A percentile compares a stretch with the other conserved stretches of the same genome.
phyloP scores from a whole-genome alignment of 2,113 vertebrate genomes.

The Gambusia holbrooki region DNA sequence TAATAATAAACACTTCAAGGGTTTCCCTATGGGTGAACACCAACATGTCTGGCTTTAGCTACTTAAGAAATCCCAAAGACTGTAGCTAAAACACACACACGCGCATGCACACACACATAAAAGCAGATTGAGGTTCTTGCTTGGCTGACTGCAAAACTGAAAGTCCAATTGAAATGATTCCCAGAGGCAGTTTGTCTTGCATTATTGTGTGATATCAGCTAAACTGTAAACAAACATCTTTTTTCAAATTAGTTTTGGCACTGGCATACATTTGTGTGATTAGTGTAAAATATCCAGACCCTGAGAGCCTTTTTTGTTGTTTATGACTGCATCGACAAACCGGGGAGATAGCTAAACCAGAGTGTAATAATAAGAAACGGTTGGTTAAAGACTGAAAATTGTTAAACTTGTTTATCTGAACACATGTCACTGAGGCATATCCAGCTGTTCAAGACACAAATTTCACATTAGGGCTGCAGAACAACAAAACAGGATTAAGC shows the following conservation, averaged over 20 bases:
- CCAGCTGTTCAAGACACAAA: conserved; percentile 13
- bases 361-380: conserved; percentile 30
- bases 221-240: conserved; percentile 50
- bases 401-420: conserved; percentile 35
- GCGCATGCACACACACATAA: neutral
- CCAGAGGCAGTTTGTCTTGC: conserved; percentile 40
- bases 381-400: conserved; percentile 30
- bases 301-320: conserved; percentile 12
- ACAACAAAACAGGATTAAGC: conserved; percentile 63
- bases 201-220: conserved; percentile 25
- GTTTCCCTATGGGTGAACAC: conserved; percentile 31
- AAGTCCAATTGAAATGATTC: conserved; percentile 53
- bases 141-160: conserved; percentile 40
- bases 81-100: conserved; percentile 21
- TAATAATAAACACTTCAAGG: conserved; percentile 19
- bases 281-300: conserved; percentile 23
- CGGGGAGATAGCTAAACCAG: conserved; percentile 23
- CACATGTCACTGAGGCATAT: conserved; percentile 26
- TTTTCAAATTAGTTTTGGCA: conserved; percentile 43
- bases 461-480: conserved; percentile 34
- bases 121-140: conserved; percentile 12
- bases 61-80: conserved; percentile 36
- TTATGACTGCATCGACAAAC: conserved; percentile 11
- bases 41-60: conserved; percentile 12
- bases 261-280: conserved; percentile 22